These are phyloP conservation scores for Phataginus tricuspis DNA, from an alignment of 2,797 vertebrate genomes.

Conservation along the genomic window DNA sequence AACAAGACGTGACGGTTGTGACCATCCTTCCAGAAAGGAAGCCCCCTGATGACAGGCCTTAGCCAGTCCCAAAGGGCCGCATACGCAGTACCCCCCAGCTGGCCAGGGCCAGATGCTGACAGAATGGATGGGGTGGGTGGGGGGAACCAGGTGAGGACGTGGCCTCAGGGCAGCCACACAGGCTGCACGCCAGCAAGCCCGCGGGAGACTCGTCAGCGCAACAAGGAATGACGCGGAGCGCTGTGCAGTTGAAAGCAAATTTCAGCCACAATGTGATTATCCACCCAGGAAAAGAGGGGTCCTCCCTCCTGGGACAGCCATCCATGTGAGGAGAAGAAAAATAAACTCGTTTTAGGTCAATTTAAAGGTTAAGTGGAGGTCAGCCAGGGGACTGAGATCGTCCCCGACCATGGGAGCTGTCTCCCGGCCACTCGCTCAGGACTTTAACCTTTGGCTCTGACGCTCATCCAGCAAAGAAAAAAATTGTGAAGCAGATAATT, in stretches of 20 bases:
- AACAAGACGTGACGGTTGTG: background rate
- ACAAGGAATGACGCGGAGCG: background rate
- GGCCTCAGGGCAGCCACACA: background rate
- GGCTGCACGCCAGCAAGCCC: background rate
- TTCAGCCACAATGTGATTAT: conserved; percentile 57
- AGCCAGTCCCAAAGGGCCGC: fast-evolving
- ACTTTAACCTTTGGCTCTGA: conserved; percentile 70
- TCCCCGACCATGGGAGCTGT: background rate
- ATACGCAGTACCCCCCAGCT: fast-evolving
- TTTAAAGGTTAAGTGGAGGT: conserved; percentile 61
- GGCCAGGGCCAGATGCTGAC: fast-evolving
- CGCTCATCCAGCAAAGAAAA: conserved; percentile 59
- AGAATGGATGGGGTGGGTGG: fast-evolving
- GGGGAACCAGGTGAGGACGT: fast-evolving
- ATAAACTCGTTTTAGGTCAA: conserved; percentile 69
- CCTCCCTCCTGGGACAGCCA: conserved; percentile 25
- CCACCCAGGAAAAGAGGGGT: conserved; percentile 39
- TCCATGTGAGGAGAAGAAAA: conserved; percentile 54
- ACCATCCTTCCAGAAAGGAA: background rate
- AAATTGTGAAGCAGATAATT: conserved; percentile 62
- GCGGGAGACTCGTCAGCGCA: background rate
- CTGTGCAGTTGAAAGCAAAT: background rate
- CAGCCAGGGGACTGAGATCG: background rate
- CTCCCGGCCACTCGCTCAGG: conserved; percentile 4
- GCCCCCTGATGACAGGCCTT: background rate